Conservation (phyloP, 2,888 invertebrate genomes). For the Acronicta psi region DNA sequence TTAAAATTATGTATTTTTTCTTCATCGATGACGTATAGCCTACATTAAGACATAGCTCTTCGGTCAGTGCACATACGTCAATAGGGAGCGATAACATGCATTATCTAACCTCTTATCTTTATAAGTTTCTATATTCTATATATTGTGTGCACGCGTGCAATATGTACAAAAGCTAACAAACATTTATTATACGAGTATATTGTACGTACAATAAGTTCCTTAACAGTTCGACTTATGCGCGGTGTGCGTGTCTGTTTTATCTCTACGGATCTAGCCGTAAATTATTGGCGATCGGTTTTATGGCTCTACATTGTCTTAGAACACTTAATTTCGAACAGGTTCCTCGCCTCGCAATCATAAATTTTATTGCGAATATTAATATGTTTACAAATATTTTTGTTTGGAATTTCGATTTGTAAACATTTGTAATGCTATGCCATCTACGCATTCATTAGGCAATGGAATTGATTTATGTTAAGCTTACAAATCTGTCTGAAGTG, state of each 20-base stretch:
- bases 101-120: conserved; percentile 31
- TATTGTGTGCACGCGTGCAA: not conserved
- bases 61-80: conserved; percentile 5
- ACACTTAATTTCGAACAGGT: conserved; percentile 46
- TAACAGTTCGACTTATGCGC: conserved; percentile 33
- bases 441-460: not conserved
- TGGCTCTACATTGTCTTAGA: conserved; percentile 56
- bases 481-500: conserved; percentile 8
- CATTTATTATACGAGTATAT: conserved; percentile 6
- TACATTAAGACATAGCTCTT: not conserved
- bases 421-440: not conserved
- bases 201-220: conserved; percentile 16
- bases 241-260: conserved; percentile 43
- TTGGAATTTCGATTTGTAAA: conserved; percentile 9
- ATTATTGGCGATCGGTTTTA: conserved; percentile 66
- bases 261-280: conserved; percentile 51
- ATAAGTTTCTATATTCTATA: conserved; percentile 4
- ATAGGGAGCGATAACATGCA: conserved; percentile 17
- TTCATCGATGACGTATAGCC: not conserved
- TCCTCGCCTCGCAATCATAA: conserved; percentile 44
- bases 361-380: conserved; percentile 24
- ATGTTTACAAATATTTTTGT: conserved; percentile 32
- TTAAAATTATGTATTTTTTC: not conserved
- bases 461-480: not conserved
- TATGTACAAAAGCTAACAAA: conserved; percentile 13